A percentile compares a stretch with the other conserved stretches of the same genome.
Conservation (phyloP, 2,797 vertebrate species). For the Rhynchotus rufescens region DNA sequence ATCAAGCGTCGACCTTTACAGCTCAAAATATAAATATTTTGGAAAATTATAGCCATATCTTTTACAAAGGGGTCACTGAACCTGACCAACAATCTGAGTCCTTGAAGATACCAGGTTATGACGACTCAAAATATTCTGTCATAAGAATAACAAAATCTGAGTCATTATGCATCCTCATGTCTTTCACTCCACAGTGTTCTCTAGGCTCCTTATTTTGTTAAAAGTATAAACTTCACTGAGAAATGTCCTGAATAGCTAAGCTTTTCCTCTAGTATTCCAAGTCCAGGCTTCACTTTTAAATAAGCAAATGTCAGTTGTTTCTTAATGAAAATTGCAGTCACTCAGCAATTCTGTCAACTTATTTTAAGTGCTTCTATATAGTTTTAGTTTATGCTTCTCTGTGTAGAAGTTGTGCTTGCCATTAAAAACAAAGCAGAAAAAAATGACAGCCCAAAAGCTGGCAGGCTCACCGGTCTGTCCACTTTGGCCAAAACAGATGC, state of each 20-base stretch:
- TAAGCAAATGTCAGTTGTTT: background rate
- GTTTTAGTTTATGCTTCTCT: background rate
- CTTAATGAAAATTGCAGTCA: background rate
- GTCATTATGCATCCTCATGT: no score
- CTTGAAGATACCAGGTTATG: background rate
- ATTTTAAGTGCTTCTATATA: background rate
- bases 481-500: background rate
- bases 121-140: background rate
- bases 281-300: background rate
- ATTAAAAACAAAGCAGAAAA: background rate
- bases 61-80: background rate
- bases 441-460: background rate
- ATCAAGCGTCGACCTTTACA: background rate
- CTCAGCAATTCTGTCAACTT: accelerated
- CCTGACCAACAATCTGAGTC: background rate
- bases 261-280: background rate
- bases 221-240: background rate
- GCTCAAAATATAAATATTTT: constrained; percentile 35
- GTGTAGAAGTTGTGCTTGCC: background rate
- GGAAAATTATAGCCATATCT: background rate
- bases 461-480: background rate
- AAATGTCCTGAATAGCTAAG: background rate
- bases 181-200: accelerated
- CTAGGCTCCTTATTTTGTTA: background rate
- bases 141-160: background rate